Base-by-base conservation (phyloP, 2,888 invertebrate species). In the Scaptomyza polygonia region DNA sequence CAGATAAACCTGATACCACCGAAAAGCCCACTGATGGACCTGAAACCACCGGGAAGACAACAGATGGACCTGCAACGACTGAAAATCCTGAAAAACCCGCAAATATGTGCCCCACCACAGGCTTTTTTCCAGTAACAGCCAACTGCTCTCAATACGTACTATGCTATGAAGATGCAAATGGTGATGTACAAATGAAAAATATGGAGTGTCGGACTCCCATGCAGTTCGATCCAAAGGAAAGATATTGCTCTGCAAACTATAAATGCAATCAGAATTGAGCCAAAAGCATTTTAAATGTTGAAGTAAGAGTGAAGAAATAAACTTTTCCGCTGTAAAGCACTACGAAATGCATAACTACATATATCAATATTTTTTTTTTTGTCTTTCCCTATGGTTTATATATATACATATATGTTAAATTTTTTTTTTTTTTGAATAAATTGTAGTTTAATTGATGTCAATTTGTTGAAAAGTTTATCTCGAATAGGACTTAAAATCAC, bases 181-280 rank as follows among this genome's bases (percentile, higher is more conserved):
- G 59, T 3, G 12, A 52, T 1, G 7, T 86, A 3, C 0, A 8
- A 0, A 16, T 70, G 0, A 43, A 36, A 16, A 48, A 7, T 6
- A 29, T 66, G 11, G n/a, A 61, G 0, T 90, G 90, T 30, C 88
- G 4, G 0, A 59, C 7, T 0, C n/a, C n/a, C n/a, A 84, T 88
- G 73, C 64, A 88, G 57, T 90, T 77, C 45, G 44, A 86, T 72
- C 81, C 83, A 0, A 0, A 12, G 0, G 2, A 0, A 0, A 62
- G 55, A 6, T 87, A 52, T 55, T 90, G 90, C 61, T 30, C 52
- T 0, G 0, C 0, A 0, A 3, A 14, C 0, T 79, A 53, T 39
- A 55, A 63, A 2, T 90, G 90, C 52, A 18, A 8, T 6, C 34
- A 12, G 27, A 14, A 11, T 7, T 29, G 0, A 29, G 9, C 27